Conservation (phyloP, 2,888 invertebrate species). For the Polia nebulosa region DNA sequence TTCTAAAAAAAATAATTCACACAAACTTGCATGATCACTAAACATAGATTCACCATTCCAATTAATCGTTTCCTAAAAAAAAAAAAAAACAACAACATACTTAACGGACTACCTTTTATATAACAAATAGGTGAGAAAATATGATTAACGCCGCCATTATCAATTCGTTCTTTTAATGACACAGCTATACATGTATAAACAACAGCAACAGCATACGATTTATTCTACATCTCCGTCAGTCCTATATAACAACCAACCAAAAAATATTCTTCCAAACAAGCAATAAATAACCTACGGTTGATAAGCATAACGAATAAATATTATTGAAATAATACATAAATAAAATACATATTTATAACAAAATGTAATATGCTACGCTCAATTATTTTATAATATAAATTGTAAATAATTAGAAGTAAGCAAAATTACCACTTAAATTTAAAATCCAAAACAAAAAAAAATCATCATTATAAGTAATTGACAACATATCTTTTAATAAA, state of each 20-base stretch:
- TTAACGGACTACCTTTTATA: too few species aligned
- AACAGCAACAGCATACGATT: too few species aligned
- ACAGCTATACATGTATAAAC: too few species aligned
- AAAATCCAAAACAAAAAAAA: conserved; percentile 6
- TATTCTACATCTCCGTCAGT: neutral
- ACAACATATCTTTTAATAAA: conserved; percentile 44
- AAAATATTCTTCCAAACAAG: too few species aligned
- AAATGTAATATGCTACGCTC: conserved; percentile 51
- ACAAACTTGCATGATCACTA: neutral
- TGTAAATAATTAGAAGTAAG: conserved; percentile 50
- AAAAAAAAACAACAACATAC: neutral
- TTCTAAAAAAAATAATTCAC: too few species aligned
- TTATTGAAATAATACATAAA: neutral
- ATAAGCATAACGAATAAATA: conserved; percentile 1
- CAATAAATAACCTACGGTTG: conserved; percentile 1
- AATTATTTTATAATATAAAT: conserved; percentile 55
- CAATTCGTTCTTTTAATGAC: too few species aligned
- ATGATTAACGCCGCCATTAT: too few species aligned
- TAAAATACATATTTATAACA: conserved; percentile 9
- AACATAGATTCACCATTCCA: neutral
- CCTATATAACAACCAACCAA: neutral
- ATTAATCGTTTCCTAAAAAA: neutral
- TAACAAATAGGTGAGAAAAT: too few species aligned
- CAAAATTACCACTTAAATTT: conserved; percentile 15
- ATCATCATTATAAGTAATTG: conserved; percentile 5